Evolutionary conservation across 2,113 vertebrate species (phyloP).

Genomic region (Strix aluco): DNA sequence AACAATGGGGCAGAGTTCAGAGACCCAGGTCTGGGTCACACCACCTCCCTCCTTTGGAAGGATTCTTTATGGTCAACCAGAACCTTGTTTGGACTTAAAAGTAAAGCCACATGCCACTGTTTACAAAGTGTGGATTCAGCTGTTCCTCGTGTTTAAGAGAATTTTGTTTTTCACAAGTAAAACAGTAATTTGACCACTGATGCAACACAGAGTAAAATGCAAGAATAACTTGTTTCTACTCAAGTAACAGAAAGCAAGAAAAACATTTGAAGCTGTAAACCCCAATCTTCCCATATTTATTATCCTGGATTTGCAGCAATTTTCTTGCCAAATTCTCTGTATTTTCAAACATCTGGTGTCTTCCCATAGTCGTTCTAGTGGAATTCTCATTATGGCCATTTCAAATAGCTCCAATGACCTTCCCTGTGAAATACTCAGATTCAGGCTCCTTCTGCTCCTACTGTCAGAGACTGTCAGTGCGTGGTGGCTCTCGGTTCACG

Average conservation of each 20-base stretch:
- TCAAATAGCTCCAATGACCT: not conserved
- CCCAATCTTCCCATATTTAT: not conserved
- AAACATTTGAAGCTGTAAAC: not conserved
- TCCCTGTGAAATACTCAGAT: not conserved
- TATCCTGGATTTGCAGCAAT: not conserved
- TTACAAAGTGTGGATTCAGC: not conserved
- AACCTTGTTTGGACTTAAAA: not conserved
- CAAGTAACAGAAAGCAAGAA: not conserved
- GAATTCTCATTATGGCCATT: not conserved
- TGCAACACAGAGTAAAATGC: not conserved
- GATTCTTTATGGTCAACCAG: not conserved
- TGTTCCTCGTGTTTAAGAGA: not conserved
- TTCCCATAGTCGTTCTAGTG: not conserved
- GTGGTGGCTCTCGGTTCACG: too few species aligned
- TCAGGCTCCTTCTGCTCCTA: not conserved
- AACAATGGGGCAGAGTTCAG: not conserved
- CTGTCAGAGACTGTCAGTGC: not conserved
- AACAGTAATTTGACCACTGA: slow-evolving; percentile 1
- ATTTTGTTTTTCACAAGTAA: slow-evolving; percentile 2
- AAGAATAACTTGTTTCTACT: not conserved
- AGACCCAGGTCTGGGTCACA: not conserved
- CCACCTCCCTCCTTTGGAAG: not conserved
- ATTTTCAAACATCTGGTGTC: not conserved
- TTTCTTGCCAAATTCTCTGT: not conserved
- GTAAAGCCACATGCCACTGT: not conserved